Evolutionary conservation across 2,888 invertebrate species (phyloP).

Genomic region (Melinaea menophilus): DNA sequence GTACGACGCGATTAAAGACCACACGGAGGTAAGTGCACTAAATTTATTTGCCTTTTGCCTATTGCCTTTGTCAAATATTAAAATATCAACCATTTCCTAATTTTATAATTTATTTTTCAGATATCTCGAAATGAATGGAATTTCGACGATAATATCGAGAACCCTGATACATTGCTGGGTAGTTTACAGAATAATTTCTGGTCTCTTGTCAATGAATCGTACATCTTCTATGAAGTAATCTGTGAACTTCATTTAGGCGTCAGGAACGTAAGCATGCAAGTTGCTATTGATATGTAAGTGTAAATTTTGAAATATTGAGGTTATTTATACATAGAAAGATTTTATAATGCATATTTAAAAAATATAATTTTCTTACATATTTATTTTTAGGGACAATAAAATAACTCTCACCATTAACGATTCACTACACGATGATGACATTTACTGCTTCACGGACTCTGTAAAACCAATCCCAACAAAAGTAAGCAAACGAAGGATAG

Average conservation of each 20-base stretch:
- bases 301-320: background rate
- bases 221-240: slow-evolving; percentile 59
- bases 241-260: slow-evolving; percentile 58
- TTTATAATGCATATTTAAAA: background rate
- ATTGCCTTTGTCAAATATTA: no score
- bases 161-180: slow-evolving; percentile 43
- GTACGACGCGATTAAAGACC: slow-evolving; percentile 43
- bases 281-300: slow-evolving; percentile 52
- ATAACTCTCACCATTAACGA: slow-evolving; percentile 47
- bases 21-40: slow-evolving; percentile 38
- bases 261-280: slow-evolving; percentile 43
- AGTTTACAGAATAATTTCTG: slow-evolving; percentile 51
- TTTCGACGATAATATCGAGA: slow-evolving; percentile 37
- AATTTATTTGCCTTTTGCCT: no score
- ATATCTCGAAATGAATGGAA: slow-evolving; percentile 51
- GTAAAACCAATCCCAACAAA: slow-evolving; percentile 45
- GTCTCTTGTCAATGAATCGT: slow-evolving; percentile 56
- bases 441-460: slow-evolving; percentile 66
- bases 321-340: slow-evolving; percentile 9
- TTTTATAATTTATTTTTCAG: slow-evolving; percentile 35
- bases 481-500: slow-evolving; percentile 43
- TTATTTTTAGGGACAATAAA: slow-evolving; percentile 50
- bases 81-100: no score
- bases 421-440: slow-evolving; percentile 41
- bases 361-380: background rate